A percentile compares a stretch with the other conserved stretches of the same genome.
Evolutionary conservation across 2,888 invertebrate genomes (phyloP).

Genomic region (Enoplolaimus lenunculus): DNA sequence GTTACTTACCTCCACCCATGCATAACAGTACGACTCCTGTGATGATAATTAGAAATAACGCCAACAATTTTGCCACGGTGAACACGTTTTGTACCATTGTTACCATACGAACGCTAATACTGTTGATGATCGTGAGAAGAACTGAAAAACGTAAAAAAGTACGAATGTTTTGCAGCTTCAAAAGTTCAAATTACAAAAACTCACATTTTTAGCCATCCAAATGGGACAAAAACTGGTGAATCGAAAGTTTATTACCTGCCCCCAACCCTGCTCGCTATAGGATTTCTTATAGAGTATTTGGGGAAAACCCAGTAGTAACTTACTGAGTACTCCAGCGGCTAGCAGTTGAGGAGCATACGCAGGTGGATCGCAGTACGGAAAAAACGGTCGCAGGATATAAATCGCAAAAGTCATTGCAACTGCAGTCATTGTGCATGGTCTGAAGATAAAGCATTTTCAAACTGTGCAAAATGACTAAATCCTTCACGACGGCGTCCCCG

Average conservation of each 20-base stretch:
- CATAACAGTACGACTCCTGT: slow-evolving; percentile 73
- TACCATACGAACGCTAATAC: slow-evolving; percentile 89
- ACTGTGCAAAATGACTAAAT: too few relatives aligned
- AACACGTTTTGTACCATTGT: slow-evolving; percentile 91
- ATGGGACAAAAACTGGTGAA: background rate
- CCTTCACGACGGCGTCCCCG: too few relatives aligned
- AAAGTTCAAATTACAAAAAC: background rate
- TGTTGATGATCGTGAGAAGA: slow-evolving; percentile 82
- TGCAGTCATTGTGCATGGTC: slow-evolving; percentile 87
- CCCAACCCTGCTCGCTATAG: too few relatives aligned
- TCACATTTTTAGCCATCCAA: background rate
- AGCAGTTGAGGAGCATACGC: slow-evolving; percentile 66
- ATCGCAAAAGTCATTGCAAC: slow-evolving; percentile 87
- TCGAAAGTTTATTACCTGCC: too few relatives aligned
- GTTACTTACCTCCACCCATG: slow-evolving; percentile 59
- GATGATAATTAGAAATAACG: slow-evolving; percentile 77
- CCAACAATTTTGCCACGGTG: slow-evolving; percentile 83
- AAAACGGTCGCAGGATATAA: slow-evolving; percentile 83
- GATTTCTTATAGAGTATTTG: too few relatives aligned
- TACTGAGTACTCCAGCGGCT: slow-evolving; percentile 83
- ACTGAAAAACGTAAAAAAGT: slow-evolving; percentile 50
- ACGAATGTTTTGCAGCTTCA: background rate
- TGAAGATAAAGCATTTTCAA: too few relatives aligned
- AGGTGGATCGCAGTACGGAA: slow-evolving; percentile 78
- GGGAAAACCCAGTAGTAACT: too few relatives aligned